These are phyloP conservation scores for Zaprionus obscuricornis DNA, from an alignment of 2,888 invertebrate species.

Conservation along the genomic window DNA sequence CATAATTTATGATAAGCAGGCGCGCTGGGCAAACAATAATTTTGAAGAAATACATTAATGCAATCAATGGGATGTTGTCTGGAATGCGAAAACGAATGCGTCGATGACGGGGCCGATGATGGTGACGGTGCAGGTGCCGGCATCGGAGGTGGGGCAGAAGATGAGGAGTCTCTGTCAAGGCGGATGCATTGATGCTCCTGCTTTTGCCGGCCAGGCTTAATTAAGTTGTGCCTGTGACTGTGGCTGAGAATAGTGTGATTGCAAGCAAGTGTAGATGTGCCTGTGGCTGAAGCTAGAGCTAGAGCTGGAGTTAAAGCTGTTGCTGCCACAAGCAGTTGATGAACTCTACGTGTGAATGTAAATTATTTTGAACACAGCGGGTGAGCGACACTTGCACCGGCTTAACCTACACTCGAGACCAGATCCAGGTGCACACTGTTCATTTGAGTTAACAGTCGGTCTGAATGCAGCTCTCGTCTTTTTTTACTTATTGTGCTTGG, in stretches of 20 bases:
- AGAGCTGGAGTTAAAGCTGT: slow-evolving; percentile 4
- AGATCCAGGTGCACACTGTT: slow-evolving; percentile 25
- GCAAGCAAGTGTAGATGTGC: background rate
- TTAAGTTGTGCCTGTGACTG: slow-evolving; percentile 67
- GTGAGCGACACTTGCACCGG: slow-evolving; percentile 74
- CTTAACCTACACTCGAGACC: slow-evolving; percentile 47
- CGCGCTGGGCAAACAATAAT: slow-evolving; percentile 82
- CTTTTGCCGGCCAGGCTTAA: slow-evolving; percentile 57
- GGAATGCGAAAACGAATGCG: slow-evolving; percentile 39
- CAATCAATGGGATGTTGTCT: slow-evolving; percentile 73
- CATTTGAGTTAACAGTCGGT: slow-evolving; percentile 15
- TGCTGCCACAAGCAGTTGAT: slow-evolving; percentile 76
- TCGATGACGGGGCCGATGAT: slow-evolving; percentile 1
- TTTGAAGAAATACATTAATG: slow-evolving; percentile 81
- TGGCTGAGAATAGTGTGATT: slow-evolving; percentile 13
- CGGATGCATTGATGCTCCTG: slow-evolving; percentile 59
- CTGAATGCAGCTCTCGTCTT: slow-evolving; percentile 12
- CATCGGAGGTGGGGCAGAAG: slow-evolving; percentile 15
- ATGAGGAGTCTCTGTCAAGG: slow-evolving; percentile 17
- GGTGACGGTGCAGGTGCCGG: slow-evolving; percentile 41
- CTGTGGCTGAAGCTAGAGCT: slow-evolving; percentile 3
- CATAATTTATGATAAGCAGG: slow-evolving; percentile 83
- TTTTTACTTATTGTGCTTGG: slow-evolving; percentile 4
- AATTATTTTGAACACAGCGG: slow-evolving; percentile 79
- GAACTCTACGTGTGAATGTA: slow-evolving; percentile 79